Evolutionary conservation across 1,140 invertebrate genomes (phyloP).

Genomic region (Drosophila oshimai): DNA sequence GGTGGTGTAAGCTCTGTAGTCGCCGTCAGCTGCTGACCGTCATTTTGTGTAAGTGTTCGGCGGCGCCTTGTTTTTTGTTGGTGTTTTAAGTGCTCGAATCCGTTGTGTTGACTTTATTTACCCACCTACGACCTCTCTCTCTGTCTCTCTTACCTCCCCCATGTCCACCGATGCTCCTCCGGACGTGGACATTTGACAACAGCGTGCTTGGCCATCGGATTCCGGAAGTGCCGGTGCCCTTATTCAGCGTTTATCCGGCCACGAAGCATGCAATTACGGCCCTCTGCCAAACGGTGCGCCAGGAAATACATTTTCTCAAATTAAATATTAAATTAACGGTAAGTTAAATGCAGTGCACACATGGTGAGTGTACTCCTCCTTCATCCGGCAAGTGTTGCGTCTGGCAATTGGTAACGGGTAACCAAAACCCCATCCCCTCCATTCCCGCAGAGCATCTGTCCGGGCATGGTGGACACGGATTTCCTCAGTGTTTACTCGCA

Average conservation of each 20-base stretch:
- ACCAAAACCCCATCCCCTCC: neutral
- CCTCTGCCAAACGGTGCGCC: slow-evolving; percentile 85
- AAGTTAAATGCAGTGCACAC: slow-evolving; percentile 79
- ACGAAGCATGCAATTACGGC: slow-evolving; percentile 85
- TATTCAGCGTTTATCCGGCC: slow-evolving; percentile 84
- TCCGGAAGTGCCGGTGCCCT: slow-evolving; percentile 83
- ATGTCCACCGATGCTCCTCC: neutral
- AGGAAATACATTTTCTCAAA: slow-evolving; percentile 84
- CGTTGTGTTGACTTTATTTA: slow-evolving; percentile 77
- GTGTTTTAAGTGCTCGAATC: slow-evolving; percentile 70
- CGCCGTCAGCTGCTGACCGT: slow-evolving; percentile 58
- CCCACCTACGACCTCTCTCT: slow-evolving; percentile 16
- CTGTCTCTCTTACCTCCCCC: neutral
- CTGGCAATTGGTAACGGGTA: slow-evolving; percentile 18
- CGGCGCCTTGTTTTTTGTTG: slow-evolving; percentile 42
- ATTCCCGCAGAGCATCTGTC: slow-evolving; percentile 84
- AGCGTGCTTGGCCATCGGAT: slow-evolving; percentile 84
- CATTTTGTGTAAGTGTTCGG: slow-evolving; percentile 45
- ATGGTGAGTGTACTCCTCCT: slow-evolving; percentile 15
- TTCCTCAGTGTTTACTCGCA: slow-evolving; percentile 82
- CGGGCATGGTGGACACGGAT: slow-evolving; percentile 85
- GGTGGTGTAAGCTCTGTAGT: neutral
- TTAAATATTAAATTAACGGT: slow-evolving; percentile 84
- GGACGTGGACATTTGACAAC: slow-evolving; percentile 35
- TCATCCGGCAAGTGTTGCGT: slow-evolving; percentile 7